Evolutionary conservation across 2,113 vertebrate species (phyloP).

Genomic region (Carollia perspicillata): DNA sequence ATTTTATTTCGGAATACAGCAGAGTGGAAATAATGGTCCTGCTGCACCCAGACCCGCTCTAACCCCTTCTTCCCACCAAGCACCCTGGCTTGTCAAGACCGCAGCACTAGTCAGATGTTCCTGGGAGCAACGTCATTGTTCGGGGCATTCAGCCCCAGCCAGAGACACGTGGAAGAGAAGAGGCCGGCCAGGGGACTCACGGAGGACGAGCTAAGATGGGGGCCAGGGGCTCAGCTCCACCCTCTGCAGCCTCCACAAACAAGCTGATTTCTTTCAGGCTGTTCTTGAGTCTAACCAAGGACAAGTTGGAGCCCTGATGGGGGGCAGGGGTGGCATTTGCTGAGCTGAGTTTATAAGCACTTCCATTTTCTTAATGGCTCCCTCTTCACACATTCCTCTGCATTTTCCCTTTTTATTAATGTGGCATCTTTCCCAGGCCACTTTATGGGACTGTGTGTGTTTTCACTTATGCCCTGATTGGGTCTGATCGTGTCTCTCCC

Average conservation of each 20-base stretch:
- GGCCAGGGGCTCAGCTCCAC: not conserved
- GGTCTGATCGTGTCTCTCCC: slow-evolving; percentile 49
- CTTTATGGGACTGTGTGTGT: slow-evolving; percentile 73
- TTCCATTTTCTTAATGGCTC: slow-evolving; percentile 72
- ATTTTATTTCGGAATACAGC: not conserved
- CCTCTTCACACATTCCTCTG: slow-evolving; percentile 77
- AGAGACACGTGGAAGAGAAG: not conserved
- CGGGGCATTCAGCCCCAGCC: not conserved
- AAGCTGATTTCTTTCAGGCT: not conserved
- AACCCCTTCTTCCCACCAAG: not conserved
- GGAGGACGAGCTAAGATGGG: not conserved
- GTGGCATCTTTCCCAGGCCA: slow-evolving; percentile 78
- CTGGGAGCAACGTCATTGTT: not conserved
- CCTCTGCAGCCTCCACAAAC: not conserved
- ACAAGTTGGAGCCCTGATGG: not conserved
- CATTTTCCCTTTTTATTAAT: slow-evolving; percentile 81
- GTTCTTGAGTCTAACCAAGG: slow-evolving; percentile 50
- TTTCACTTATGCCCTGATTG: slow-evolving; percentile 72
- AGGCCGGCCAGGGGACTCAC: not conserved
- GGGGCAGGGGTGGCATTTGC: not conserved
- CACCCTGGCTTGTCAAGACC: not conserved
- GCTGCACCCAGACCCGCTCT: not conserved
- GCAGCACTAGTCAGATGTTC: not conserved
- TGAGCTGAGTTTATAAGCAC: slow-evolving; percentile 65
- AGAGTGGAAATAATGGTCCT: not conserved